Evolutionary conservation across 1,140 invertebrate species (phyloP), one percentile per base, ranked within the genome.

Genomic region (Bombus waltoni): DNA sequence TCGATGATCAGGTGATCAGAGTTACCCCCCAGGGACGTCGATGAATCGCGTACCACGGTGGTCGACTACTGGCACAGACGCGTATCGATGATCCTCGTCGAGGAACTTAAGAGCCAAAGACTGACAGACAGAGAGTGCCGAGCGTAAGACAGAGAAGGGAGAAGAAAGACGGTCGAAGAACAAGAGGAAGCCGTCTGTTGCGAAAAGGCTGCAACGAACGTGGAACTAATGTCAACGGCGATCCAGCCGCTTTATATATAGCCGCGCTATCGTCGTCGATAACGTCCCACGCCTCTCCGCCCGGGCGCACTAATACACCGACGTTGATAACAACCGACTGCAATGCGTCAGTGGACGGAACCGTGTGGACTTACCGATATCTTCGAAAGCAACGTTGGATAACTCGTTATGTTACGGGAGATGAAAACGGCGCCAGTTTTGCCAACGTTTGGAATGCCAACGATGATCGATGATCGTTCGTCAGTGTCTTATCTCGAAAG

Each of bases 221-320:
- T 86, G 42, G 70, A 74, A 91, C 91, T 92, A 87, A 87, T 86
- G 84, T 77, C 75, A 74, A 44, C 86, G 81, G 68, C 57, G 62
- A 35, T 62, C 28, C 74, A 32, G n/a, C 70, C 40, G 81, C 85
- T 80, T 91, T 91, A 92, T 92, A 92, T 91, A 92, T 87, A 79
- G 71, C 72, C 80, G 68, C 65, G 80, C 79, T 90, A 91, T 90
- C 89, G 87, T 70, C 35, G 57, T 9, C 18, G 53, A 75, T 76
- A 59, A 75, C 86, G 32, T 65, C 85, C 62, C 65, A 22, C 53
- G 70, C 38, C 28, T 47, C 66, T 10, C 62, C 9, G 2, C 35
- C 1, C 6, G 25, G 8, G 10, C 32, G n/a, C 77, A 87, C 78
- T 35, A 80, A 78, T 35, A 85, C 88, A 83, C 10, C 38, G 18